Percentiles rank a stretch among this genome's conserved stretches.
Conservation (phyloP, 2,888 invertebrate species). For the Amiota mariae region DNA sequence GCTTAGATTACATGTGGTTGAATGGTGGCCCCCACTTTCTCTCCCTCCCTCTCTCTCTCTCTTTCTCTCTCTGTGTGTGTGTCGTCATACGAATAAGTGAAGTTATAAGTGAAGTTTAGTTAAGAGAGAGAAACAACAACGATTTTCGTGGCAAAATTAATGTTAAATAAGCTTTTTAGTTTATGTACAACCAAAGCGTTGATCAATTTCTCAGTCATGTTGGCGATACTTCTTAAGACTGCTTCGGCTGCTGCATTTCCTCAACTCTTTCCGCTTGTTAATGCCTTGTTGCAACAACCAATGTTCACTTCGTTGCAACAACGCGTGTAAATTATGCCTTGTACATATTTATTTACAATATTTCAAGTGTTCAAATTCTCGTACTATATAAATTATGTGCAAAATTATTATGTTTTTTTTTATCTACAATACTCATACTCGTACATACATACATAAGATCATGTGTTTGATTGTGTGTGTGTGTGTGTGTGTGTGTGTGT, state of each 20-base stretch:
- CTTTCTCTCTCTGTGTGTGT: neutral
- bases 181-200: conserved; percentile 66
- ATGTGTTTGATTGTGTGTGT: too few species aligned
- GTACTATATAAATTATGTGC: conserved; percentile 62
- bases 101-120: neutral
- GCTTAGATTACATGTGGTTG: conserved; percentile 61
- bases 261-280: conserved; percentile 27
- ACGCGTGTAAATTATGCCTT: conserved; percentile 65
- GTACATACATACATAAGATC: too few species aligned
- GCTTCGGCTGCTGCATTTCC: conserved; percentile 42
- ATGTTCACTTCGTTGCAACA: conserved; percentile 42
- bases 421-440: too few species aligned
- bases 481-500: too few species aligned
- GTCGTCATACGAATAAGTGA: neutral
- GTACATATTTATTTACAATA: conserved; percentile 63
- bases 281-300: conserved; percentile 37
- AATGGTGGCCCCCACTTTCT: neutral
- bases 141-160: conserved; percentile 68
- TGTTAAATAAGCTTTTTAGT: conserved; percentile 67
- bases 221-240: conserved; percentile 25
- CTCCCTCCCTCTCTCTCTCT: too few species aligned
- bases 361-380: conserved; percentile 26
- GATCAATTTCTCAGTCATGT: conserved; percentile 64
- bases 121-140: neutral
- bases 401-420: conserved; percentile 63